These are phyloP conservation scores for Hippocampus comes DNA, from an alignment of 2,113 vertebrate genomes.

Conservation along the genomic window DNA sequence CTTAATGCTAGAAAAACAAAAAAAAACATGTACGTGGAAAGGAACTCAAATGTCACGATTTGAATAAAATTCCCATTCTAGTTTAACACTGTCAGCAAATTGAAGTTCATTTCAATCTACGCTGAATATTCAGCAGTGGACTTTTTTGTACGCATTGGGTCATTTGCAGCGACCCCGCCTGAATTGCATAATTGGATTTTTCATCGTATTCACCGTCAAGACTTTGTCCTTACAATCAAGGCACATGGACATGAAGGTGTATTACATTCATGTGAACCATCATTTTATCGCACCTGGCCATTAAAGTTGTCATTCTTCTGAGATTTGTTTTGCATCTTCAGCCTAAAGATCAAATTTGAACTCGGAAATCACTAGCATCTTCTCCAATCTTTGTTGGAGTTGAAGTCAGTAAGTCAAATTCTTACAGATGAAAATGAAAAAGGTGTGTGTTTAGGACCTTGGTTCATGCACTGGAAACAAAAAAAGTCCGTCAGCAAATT, in stretches of 20 bases:
- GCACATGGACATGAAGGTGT: background rate
- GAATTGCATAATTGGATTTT: background rate
- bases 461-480: no score
- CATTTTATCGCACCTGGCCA: background rate
- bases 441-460: no score
- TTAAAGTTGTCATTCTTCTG: background rate
- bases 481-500: no score
- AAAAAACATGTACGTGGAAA: background rate
- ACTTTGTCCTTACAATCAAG: background rate
- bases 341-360: background rate
- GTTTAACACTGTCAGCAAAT: background rate
- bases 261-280: background rate
- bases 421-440: no score
- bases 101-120: background rate
- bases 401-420: background rate
- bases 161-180: background rate
- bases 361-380: background rate
- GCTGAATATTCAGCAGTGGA: conserved; percentile 1
- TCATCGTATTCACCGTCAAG: background rate
- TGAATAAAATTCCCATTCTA: conserved; percentile 10
- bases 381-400: background rate
- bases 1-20: background rate
- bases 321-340: background rate
- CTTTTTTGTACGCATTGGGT: background rate
- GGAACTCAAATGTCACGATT: conserved; percentile 24